A percentile compares a stretch with the other conserved stretches of the same genome.
Conservation (phyloP, 2,113 vertebrate genomes). For the Grallaria varia region DNA sequence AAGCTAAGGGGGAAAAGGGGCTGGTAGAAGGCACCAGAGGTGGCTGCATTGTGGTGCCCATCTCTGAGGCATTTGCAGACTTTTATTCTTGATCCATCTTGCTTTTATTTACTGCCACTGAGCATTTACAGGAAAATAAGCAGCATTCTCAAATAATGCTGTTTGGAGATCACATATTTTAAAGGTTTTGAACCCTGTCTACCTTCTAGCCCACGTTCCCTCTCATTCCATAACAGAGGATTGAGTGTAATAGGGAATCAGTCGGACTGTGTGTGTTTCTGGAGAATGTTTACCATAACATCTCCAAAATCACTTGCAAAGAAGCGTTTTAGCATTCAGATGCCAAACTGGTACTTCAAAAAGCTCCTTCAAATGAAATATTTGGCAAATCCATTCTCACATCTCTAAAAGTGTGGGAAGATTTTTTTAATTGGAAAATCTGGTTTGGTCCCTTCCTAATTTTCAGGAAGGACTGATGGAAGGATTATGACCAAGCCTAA, state of each 20-base stretch:
- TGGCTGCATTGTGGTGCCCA: accelerated
- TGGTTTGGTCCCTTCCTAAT: constrained; percentile 42
- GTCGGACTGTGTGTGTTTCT: neutral
- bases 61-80: neutral
- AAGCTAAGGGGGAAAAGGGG: neutral
- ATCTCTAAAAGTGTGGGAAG: constrained; percentile 55
- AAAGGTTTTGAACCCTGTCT: neutral
- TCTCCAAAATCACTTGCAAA: neutral
- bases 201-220: neutral
- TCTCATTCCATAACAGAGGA: neutral
- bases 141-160: neutral
- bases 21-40: neutral
- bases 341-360: neutral
- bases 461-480: constrained; percentile 48
- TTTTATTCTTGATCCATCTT: neutral
- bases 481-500: constrained; percentile 51
- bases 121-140: neutral
- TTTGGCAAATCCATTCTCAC: constrained; percentile 17
- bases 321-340: neutral
- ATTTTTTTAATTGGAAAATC: constrained; percentile 47
- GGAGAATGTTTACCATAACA: neutral
- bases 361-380: neutral
- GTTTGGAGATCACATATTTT: neutral
- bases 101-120: accelerated
- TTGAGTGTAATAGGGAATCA: neutral